These are phyloP conservation scores for Geococcyx californianus DNA, from an alignment of 2,113 vertebrate genomes.

Conservation along the genomic window DNA sequence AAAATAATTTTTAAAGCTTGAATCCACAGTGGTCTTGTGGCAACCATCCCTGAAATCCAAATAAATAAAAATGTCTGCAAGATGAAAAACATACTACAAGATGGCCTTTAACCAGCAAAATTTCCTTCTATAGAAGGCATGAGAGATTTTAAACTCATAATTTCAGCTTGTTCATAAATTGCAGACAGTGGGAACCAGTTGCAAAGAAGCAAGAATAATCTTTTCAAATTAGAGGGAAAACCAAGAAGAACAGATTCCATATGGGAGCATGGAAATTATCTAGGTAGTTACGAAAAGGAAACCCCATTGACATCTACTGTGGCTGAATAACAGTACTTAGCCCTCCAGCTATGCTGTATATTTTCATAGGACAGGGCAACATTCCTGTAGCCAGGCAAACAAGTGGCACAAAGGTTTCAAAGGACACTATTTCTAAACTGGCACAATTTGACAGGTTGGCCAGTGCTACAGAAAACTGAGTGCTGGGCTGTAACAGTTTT, in stretches of 20 bases:
- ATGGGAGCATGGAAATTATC: conserved; percentile 17
- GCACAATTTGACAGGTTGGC: background rate
- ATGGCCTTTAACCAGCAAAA: conserved; percentile 1
- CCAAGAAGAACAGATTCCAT: conserved; percentile 47
- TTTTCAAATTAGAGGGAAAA: conserved; percentile 56
- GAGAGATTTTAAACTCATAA: conserved; percentile 47
- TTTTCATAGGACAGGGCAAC: conserved; percentile 20
- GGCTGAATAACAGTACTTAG: conserved; percentile 14
- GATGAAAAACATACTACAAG: background rate
- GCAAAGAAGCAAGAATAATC: conserved; percentile 61
- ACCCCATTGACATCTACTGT: background rate
- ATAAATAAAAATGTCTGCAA: background rate
- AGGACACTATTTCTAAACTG: background rate
- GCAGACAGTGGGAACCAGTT: conserved; percentile 58
- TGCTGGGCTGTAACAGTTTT: background rate
- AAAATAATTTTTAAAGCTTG: background rate
- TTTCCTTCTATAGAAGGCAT: background rate
- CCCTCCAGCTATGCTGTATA: background rate
- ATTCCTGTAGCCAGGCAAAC: conserved; percentile 3
- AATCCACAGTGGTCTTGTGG: background rate
- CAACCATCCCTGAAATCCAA: background rate
- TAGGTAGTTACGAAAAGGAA: conserved; percentile 42
- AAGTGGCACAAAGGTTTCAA: conserved; percentile 11
- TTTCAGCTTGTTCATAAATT: conserved; percentile 48
- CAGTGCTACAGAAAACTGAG: background rate